Evolutionary conservation across 2,113 vertebrate genomes (phyloP), one percentile per base, ranked within the genome.

Genomic region (Epinephelus moara): DNA sequence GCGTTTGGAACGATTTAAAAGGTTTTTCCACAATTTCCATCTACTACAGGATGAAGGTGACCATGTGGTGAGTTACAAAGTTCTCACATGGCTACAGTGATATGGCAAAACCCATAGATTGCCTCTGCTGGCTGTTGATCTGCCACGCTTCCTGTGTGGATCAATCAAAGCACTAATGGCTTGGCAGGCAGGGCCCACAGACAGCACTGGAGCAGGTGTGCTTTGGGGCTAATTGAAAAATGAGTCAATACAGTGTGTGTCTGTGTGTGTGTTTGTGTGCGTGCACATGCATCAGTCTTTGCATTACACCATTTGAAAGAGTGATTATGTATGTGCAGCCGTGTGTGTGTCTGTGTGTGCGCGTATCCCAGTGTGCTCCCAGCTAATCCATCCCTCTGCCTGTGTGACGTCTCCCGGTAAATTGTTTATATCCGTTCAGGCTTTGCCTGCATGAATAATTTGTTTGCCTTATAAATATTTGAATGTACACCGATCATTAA

Each of bases 381-480:
- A 75, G 85, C 88, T 94, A 93, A 94, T 94, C 93, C 86, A 86
- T 95, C 82, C 85, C 87, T 82, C 84, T 83, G 89, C 88, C 92
- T 87, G 94, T 92, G 88, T 94, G 94, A 91, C 93, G 85, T 94
- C 93, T 93, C 80, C 87, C 87, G 75, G 93, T 94, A 94, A 95
- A 96, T 94, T 94, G 95, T 95, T 95, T 95, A 94, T 95, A 95
- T 95, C 93, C 91, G 92, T 92, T 94, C 90, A 80, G 87, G 90
- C 93, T 89, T 93, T 92, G 87, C 90, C 90, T 64, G 84, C 94
- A 95, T 95, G 86, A 96, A 95, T 96, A 94, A 96, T 95, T 95
- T 89, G 93, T 95, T 93, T 93, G 89, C 78, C 88, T 94, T 88
- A 94, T 96, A 94, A 95, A 96, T 96, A 95, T 95, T 95, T 95